Percentiles rank a stretch among this genome's conserved stretches.
phyloP scores from a whole-genome alignment of 2,797 vertebrate species.

The Clarias fuscus region DNA sequence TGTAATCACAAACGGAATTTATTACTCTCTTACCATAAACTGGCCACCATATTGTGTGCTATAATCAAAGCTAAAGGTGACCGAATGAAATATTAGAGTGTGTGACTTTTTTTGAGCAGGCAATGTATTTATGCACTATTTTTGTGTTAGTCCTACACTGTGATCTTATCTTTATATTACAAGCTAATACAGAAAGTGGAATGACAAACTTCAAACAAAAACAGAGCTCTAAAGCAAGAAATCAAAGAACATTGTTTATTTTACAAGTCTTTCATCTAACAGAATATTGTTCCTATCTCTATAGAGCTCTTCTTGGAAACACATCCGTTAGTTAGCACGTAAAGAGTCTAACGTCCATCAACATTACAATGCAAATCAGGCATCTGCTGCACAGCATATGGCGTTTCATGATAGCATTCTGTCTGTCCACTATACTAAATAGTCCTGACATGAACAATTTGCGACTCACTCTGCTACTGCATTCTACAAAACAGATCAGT shows the following conservation, averaged over 20 bases:
- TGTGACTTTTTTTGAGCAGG: too few relatives aligned
- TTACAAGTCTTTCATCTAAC: background rate
- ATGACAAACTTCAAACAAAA: background rate
- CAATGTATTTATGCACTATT: background rate
- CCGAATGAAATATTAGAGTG: too few relatives aligned
- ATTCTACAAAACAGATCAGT: constrained; percentile 33
- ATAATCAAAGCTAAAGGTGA: too few relatives aligned
- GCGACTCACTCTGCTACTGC: constrained; percentile 26
- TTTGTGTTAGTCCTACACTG: background rate
- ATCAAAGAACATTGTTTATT: background rate
- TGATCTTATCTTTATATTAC: background rate
- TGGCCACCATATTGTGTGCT: too few relatives aligned
- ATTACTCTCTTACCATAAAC: too few relatives aligned
- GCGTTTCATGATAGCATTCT: constrained; percentile 28
- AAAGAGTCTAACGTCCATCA: background rate
- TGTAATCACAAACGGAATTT: too few relatives aligned
- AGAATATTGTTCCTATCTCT: background rate
- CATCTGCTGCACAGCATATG: constrained; percentile 17
- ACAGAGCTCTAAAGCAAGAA: background rate
- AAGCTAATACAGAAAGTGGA: background rate
- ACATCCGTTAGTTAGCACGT: background rate
- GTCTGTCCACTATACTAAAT: constrained; percentile 34
- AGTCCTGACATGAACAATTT: constrained; percentile 47
- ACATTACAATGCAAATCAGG: constrained; percentile 17
- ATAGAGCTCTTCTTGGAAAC: background rate